Base-by-base conservation (phyloP, 2,888 invertebrate species). In the Copidosoma aretas region DNA sequence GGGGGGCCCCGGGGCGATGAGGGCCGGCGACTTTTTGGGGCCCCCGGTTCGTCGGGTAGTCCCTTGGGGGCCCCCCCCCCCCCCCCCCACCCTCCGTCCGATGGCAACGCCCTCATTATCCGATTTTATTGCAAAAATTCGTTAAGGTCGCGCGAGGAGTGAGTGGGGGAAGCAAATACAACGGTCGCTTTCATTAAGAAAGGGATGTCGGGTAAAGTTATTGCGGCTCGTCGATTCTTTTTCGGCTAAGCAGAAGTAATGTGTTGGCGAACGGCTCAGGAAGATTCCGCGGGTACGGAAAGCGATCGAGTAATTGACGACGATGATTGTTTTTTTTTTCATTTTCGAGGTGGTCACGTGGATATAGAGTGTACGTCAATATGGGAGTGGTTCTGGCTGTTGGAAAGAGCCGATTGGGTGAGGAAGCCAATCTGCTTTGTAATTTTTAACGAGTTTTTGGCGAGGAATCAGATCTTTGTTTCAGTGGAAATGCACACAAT, bases 61-160 rank as follows among this genome's bases (percentile, higher is more conserved):
- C 71, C 71, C 15, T 49, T 57, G 56, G 41, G 62, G 65, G 46
- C 53, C 54, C 72, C 68, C 8, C 41, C 41, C 41, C 41, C 8
- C 41, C 41, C 41, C 3, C 43, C 43, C 43, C 8, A 12, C 68
- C 39, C 14, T 19, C 39, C 21, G 25, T 41, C 43, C 65, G 60
- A 72, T 46, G 72, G 74, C 72, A 74, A 76, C 73, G 70, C 75
- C 74, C 76, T 74, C 74, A 74, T 74, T 75, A 74, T 75, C 62
- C 74, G 73, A 71, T 71, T 74, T 73, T 72, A 72, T 71, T 70
- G 51, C 68, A 71, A 67, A 71, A 67, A 71, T 68, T 60, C 64
- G 53, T 64, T 65, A 61, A 64, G 71, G 61, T 69, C 68, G 58
- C 58, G 64, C 63, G 59, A 64, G 64, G 61, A 54, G 57, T 41